Conservation (phyloP, 2,113 vertebrate species). For the Microtus richardsoni region DNA sequence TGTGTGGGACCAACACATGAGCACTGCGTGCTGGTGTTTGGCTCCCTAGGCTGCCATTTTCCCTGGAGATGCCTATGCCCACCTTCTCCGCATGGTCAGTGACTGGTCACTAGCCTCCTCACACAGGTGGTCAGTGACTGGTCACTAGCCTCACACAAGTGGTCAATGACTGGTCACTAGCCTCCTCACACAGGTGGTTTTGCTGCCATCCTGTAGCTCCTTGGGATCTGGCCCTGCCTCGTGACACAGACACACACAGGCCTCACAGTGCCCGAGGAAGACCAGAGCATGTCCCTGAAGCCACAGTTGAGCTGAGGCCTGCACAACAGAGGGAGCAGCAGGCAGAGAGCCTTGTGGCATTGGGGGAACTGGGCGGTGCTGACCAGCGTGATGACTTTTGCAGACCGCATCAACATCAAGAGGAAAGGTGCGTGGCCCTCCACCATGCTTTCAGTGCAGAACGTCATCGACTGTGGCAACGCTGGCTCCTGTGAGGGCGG, state of each 20-base stretch:
- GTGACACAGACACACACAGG: background rate
- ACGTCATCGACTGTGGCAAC: slow-evolving; percentile 93
- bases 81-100: background rate
- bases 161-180: background rate
- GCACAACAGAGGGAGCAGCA: background rate
- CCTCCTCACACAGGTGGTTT: background rate
- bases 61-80: background rate
- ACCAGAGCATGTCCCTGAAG: background rate
- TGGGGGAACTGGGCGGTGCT: background rate
- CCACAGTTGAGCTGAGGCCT: background rate
- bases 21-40: fast-evolving
- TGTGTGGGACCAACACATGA: background rate
- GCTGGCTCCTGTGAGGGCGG: slow-evolving; percentile 95
- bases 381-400: background rate
- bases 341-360: too few species aligned
- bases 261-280: background rate
- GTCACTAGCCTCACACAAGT: too few species aligned
- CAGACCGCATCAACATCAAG: slow-evolving; percentile 98
- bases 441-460: slow-evolving; percentile 95
- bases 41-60: background rate
- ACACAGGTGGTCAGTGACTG: background rate
- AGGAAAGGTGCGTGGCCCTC: slow-evolving; percentile 95
- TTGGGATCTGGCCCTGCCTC: background rate
- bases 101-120: background rate
- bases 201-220: background rate